Conservation (phyloP, 2,113 vertebrate genomes). For the Rattus rattus region DNA sequence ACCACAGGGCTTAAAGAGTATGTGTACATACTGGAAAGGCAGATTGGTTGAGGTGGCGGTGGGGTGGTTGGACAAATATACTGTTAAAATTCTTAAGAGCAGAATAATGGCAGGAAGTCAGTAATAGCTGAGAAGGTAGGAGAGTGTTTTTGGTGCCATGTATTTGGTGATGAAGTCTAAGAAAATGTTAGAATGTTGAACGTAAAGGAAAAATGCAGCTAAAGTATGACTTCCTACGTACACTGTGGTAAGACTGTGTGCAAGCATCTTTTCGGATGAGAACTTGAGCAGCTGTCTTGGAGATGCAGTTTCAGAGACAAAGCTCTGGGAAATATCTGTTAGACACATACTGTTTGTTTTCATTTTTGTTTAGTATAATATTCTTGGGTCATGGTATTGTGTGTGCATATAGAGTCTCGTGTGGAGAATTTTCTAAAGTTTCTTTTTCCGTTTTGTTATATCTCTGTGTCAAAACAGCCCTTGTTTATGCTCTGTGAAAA, state of each 20-base stretch:
- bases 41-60: background rate
- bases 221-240: background rate
- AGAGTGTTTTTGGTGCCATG: background rate
- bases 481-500: background rate
- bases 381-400: background rate
- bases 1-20: background rate
- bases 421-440: background rate
- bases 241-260: background rate
- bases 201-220: conserved; percentile 15
- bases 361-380: background rate
- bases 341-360: background rate
- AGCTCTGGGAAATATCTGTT: background rate
- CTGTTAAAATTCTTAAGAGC: conserved; percentile 1
- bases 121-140: background rate
- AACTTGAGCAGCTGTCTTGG: background rate
- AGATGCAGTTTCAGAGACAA: conserved; percentile 24
- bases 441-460: background rate
- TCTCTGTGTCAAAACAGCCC: background rate
- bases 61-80: background rate
- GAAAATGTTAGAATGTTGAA: background rate
- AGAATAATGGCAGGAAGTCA: background rate
- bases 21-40: background rate
- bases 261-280: conserved; percentile 19
- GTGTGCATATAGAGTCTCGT: background rate
- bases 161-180: background rate